Evolutionary conservation across 2,113 vertebrate species (phyloP).

Genomic region (Aleadryas rufinucha): DNA sequence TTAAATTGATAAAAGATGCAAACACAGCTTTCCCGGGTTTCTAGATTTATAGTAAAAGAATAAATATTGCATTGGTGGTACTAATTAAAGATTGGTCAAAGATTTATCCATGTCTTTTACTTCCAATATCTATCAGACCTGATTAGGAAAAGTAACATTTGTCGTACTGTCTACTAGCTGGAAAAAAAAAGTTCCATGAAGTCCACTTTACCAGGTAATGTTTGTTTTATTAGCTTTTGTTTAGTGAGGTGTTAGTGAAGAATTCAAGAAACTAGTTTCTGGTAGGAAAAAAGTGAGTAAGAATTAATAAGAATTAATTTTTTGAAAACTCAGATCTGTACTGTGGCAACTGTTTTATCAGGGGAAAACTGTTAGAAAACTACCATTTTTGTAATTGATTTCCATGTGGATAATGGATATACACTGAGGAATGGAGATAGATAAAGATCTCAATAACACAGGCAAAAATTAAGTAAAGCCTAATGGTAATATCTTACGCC

Average conservation of each 20-base stretch:
- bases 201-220: not conserved
- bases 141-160: constrained; percentile 68
- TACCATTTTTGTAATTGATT: constrained; percentile 8
- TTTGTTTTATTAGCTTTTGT: constrained; percentile 14
- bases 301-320: not conserved
- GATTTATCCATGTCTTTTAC: constrained; percentile 65
- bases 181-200: not conserved
- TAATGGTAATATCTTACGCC: not conserved
- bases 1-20: constrained; percentile 75
- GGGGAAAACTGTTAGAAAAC: not conserved
- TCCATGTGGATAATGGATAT: not conserved
- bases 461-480: not conserved
- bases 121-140: constrained; percentile 56
- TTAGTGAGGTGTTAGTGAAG: not conserved
- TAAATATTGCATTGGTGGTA: constrained; percentile 74
- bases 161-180: not conserved
- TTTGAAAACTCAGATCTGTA: not conserved
- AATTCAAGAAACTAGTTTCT: not conserved
- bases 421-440: not conserved
- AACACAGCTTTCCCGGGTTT: constrained; percentile 66
- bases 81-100: constrained; percentile 75
- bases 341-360: not conserved
- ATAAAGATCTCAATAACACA: not conserved
- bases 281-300: not conserved
- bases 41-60: constrained; percentile 72